phyloP scores from a whole-genome alignment of 2,888 invertebrate genomes.

The Seira musarum region DNA sequence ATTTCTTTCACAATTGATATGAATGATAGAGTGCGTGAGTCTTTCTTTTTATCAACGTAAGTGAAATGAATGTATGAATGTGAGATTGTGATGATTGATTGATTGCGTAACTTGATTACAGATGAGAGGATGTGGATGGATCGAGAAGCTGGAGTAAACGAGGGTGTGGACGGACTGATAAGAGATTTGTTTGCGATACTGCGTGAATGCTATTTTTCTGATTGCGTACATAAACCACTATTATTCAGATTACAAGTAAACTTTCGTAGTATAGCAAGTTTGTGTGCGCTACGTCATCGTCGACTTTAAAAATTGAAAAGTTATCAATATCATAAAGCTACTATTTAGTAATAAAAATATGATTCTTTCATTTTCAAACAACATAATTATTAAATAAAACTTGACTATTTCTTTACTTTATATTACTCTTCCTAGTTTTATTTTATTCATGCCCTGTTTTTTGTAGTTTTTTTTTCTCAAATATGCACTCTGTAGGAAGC shows the following conservation, averaged over 20 bases:
- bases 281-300: conserved; percentile 49
- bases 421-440: conserved; percentile 50
- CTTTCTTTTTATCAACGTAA: conserved; percentile 38
- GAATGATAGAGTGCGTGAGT: conserved; percentile 37
- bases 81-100: conserved; percentile 66
- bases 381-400: conserved; percentile 30
- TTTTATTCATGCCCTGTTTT: conserved; percentile 48
- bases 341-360: conserved; percentile 43
- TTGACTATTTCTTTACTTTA: conserved; percentile 52
- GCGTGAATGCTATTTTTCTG: conserved; percentile 62
- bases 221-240: conserved; percentile 41
- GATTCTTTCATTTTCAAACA: conserved; percentile 49
- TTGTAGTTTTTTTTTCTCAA: conserved; percentile 26
- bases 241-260: conserved; percentile 42
- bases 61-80: conserved; percentile 58
- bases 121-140: conserved; percentile 69
- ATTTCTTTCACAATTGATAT: neutral
- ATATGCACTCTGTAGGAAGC: conserved; percentile 39
- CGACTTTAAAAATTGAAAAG: conserved; percentile 55
- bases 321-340: conserved; percentile 27
- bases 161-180: conserved; percentile 58
- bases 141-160: conserved; percentile 60
- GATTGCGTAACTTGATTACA: conserved; percentile 69
- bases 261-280: conserved; percentile 42
- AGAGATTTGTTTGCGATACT: conserved; percentile 61